Percentiles rank a stretch among this genome's conserved stretches.
phyloP scores from a whole-genome alignment of 2,888 invertebrate species.

The Saturnia japonica region DNA sequence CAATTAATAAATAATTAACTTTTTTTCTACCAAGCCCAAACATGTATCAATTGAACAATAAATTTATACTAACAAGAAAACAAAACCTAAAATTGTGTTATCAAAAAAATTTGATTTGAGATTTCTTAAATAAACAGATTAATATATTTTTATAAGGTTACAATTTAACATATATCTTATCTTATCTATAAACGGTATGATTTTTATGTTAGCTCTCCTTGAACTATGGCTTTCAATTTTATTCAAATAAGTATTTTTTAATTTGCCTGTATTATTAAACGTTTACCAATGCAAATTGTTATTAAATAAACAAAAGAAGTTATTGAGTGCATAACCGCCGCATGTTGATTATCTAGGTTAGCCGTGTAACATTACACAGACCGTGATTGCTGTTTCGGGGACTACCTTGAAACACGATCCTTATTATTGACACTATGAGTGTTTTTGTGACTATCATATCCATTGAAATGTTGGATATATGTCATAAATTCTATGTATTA shows the following conservation, averaged over 20 bases:
- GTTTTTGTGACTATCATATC: constrained; percentile 5
- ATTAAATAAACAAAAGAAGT: neutral
- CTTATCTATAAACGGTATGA: neutral
- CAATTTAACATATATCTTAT: no score
- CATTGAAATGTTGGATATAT: neutral
- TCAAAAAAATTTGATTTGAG: no score
- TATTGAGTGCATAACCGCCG: neutral
- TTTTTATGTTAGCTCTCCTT: neutral
- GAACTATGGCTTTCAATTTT: neutral
- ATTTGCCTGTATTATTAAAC: constrained; percentile 23
- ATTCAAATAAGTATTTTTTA: neutral
- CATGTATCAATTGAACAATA: no score
- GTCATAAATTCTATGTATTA: neutral
- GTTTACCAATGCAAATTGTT: constrained; percentile 13
- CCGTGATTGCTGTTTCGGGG: constrained; percentile 8
- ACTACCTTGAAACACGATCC: constrained; percentile 18
- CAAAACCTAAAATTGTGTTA: no score
- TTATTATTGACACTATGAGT: constrained; percentile 23
- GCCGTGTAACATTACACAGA: constrained; percentile 5
- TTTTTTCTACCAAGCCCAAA: no score
- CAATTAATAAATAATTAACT: no score
- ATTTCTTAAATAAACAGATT: no score
- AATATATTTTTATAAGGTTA: no score
- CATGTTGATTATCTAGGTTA: constrained; percentile 7
- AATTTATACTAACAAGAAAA: no score